These are phyloP conservation scores for Daboia siamensis DNA, from an alignment of 2,113 vertebrate species.

Conservation along the genomic window DNA sequence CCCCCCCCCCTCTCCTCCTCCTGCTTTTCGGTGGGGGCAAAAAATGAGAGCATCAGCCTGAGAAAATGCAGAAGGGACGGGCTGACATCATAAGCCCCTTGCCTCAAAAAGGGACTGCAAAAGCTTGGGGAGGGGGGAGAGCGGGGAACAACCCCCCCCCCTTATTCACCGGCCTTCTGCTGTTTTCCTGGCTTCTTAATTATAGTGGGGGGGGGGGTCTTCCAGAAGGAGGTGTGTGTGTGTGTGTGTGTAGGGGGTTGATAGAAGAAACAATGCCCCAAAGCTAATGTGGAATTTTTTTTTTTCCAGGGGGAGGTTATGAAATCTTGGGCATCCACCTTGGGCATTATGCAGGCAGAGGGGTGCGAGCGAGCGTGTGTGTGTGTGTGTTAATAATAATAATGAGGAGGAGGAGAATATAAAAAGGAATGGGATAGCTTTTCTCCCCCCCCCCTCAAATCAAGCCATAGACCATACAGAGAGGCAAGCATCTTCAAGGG, in stretches of 20 bases:
- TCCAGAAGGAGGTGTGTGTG: not conserved
- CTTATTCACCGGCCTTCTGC: not conserved
- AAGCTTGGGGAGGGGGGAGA: not conserved
- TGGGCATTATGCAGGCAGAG: conserved; percentile 11
- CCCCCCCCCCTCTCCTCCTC: too few species aligned
- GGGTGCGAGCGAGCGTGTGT: not conserved
- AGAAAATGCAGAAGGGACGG: not conserved
- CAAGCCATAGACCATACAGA: not conserved
- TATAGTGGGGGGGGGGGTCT: not conserved
- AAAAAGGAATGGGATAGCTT: not conserved
- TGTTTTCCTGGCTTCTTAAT: not conserved
- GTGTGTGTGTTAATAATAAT: not conserved
- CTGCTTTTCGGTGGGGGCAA: not conserved
- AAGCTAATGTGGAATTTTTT: conserved; percentile 1
- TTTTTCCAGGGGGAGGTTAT: not conserved
- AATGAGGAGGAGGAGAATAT: not conserved
- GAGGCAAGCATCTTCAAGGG: not conserved
- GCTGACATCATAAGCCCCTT: not conserved
- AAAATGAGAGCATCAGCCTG: not conserved
- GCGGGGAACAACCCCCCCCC: too few species aligned
- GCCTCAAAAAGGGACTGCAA: not conserved
- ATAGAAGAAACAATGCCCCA: not conserved
- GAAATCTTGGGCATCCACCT: conserved; percentile 14
- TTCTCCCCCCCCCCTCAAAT: not conserved
- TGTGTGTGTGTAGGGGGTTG: not conserved